phyloP scores from a whole-genome alignment of 1,140 invertebrate species.

The Ptiloglossa arizonensis region DNA sequence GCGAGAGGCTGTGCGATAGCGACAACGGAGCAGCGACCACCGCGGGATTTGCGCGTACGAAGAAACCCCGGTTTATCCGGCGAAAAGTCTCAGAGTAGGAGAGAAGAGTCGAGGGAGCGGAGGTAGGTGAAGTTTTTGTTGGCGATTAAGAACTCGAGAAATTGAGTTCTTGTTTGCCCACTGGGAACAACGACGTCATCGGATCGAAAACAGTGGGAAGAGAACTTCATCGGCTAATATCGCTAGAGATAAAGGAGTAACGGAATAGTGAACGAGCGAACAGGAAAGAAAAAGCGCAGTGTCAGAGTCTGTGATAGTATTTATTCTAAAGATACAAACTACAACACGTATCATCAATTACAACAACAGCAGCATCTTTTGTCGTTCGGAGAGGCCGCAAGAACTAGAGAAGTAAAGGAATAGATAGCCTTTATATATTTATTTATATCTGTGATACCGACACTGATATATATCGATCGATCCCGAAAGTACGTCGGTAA shows the following conservation, averaged over 20 bases:
- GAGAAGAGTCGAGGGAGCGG: conserved; percentile 24
- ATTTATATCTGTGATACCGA: conserved; percentile 72
- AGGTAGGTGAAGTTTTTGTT: conserved; percentile 27
- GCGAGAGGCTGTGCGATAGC: conserved; percentile 76
- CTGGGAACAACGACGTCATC: background rate
- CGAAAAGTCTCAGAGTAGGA: conserved; percentile 59
- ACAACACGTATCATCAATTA: conserved; percentile 43
- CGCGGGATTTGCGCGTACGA: conserved; percentile 61
- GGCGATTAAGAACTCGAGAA: background rate
- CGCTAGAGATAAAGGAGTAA: background rate
- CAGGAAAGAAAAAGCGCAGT: conserved; percentile 57
- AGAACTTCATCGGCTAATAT: background rate
- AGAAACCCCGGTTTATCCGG: conserved; percentile 57
- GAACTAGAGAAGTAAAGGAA: conserved; percentile 4
- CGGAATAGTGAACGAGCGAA: background rate
- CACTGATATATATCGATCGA: conserved; percentile 68
- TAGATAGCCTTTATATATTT: conserved; percentile 75
- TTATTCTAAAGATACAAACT: conserved; percentile 73
- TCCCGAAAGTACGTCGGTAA: conserved; percentile 40
- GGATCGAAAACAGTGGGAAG: background rate
- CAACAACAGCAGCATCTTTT: conserved; percentile 27
- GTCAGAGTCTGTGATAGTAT: conserved; percentile 81
- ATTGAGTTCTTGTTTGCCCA: background rate
- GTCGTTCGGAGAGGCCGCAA: conserved; percentile 22
- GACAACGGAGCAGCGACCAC: conserved; percentile 64